Percentiles rank a stretch among this genome's conserved stretches.
Evolutionary conservation across 1,140 invertebrate genomes (phyloP).

Genomic region (Euura lappo): DNA sequence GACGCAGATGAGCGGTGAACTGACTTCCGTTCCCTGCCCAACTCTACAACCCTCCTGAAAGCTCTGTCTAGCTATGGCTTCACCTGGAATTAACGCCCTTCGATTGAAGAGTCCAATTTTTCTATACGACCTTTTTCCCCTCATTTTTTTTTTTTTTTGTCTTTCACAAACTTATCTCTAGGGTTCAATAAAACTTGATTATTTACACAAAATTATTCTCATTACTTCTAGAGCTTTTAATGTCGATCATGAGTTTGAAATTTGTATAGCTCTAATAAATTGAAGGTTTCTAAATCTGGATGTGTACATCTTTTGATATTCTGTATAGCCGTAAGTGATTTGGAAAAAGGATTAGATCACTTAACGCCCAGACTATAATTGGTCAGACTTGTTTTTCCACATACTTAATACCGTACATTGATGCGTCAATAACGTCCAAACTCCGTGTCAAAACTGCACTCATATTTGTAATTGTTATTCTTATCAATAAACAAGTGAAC

Average conservation of each 20-base stretch:
- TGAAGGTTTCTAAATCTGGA: too few species aligned
- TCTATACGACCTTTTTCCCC: constrained; percentile 16
- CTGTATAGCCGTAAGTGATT: too few species aligned
- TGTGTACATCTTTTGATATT: too few species aligned
- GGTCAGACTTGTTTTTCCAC: background rate
- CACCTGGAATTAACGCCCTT: constrained; percentile 1
- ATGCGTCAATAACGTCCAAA: background rate
- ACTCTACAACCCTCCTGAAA: constrained; percentile 12
- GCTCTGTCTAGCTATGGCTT: constrained; percentile 4
- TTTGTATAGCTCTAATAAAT: too few species aligned
- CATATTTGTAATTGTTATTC: background rate
- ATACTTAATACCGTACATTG: background rate
- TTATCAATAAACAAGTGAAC: background rate
- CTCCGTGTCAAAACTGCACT: background rate
- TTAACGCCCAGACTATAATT: background rate
- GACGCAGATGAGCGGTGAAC: constrained; percentile 49
- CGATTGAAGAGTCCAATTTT: constrained; percentile 39
- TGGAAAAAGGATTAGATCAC: background rate
- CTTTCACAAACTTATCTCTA: background rate
- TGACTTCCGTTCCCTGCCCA: constrained; percentile 43
- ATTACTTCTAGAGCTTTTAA: background rate
- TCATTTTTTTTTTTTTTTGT: constrained; percentile 18
- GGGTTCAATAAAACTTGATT: background rate
- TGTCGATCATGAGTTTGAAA: too few species aligned
- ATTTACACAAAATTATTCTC: background rate